Base-by-base conservation (phyloP, 1,140 invertebrate genomes). In the Solen grandis region DNA sequence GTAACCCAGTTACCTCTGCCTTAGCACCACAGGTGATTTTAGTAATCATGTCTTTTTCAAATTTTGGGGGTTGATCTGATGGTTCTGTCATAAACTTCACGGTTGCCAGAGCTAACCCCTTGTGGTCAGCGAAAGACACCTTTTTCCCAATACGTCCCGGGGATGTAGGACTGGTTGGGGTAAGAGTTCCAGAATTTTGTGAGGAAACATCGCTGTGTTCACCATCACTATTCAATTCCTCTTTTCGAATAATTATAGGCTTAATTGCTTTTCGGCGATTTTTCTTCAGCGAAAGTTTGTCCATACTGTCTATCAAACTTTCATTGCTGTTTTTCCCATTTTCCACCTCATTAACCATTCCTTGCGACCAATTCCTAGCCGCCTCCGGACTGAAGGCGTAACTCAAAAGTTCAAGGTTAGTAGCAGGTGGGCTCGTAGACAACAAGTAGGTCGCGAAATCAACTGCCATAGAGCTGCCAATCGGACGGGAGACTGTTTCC, bases 71-170 rank as follows among this genome's bases (percentile, higher is more conserved):
- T 62, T 96, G 95, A 88, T 97, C 96, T 22, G 97, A 97, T 0
- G 97, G 96, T 87, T 99, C 97, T 0, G 96, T 96, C 96, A 99
- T 97, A 27, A 98, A 94, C 76, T 92, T 90, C 66, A 96, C 94
- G 85, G 97, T 96, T 38, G 96, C 96, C 19, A 99, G 93, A 0
- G 96, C 95, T 46, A 95, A 94, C 0, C 98, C 98, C 88, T 95
- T 95, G 87, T 97, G 97, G 88, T 99, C 98, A 0, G 98, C 98
- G 90, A 99, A 99, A 0, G 97, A 96, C 0, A 99, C 97, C 81
- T 94, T 95, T 91, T 98, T 98, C 88, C 97, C 97, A 59, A 90
- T 89, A 74, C 92, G 73, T 35, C 83, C 77, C 5, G 86, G 85
- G 5, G 89, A 90, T 5, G 63, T 69, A 13, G 87, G 85, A 60